These are phyloP conservation scores for Dicranocentrus wangi DNA, from an alignment of 2,888 invertebrate genomes.

Conservation along the genomic window DNA sequence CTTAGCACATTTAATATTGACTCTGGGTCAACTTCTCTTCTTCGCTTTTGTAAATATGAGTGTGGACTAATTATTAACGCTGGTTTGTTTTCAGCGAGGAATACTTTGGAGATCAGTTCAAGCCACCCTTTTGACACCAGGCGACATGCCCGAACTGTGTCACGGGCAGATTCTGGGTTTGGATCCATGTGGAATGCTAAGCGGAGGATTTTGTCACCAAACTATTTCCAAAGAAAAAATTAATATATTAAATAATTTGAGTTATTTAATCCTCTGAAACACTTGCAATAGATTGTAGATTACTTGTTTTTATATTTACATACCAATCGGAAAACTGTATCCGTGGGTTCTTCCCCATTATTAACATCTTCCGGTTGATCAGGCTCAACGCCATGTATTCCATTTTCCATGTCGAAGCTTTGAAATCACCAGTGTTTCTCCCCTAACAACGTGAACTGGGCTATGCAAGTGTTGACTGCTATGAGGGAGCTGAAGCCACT, in stretches of 20 bases:
- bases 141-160: slow-evolving; percentile 41
- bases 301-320: neutral
- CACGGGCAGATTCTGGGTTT: slow-evolving; percentile 23
- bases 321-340: slow-evolving; percentile 31
- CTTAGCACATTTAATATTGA: slow-evolving; percentile 17
- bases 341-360: neutral
- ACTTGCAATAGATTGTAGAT: neutral
- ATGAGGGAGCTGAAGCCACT: too few relatives aligned
- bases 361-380: neutral
- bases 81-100: slow-evolving; percentile 18
- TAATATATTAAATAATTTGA: neutral
- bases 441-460: too few relatives aligned
- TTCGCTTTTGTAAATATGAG: slow-evolving; percentile 27
- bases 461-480: too few relatives aligned
- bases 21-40: slow-evolving; percentile 16
- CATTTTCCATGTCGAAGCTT: neutral
- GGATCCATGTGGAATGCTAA: slow-evolving; percentile 44
- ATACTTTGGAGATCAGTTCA: slow-evolving; percentile 33
- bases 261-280: neutral
- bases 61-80: slow-evolving; percentile 14
- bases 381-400: neutral
- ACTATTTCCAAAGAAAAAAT: slow-evolving; percentile 8
- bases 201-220: slow-evolving; percentile 30
- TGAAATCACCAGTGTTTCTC: too few relatives aligned
- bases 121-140: slow-evolving; percentile 44